These are phyloP conservation scores for Peucedramus taeniatus DNA, from an alignment of 2,113 vertebrate species.

Conservation along the genomic window DNA sequence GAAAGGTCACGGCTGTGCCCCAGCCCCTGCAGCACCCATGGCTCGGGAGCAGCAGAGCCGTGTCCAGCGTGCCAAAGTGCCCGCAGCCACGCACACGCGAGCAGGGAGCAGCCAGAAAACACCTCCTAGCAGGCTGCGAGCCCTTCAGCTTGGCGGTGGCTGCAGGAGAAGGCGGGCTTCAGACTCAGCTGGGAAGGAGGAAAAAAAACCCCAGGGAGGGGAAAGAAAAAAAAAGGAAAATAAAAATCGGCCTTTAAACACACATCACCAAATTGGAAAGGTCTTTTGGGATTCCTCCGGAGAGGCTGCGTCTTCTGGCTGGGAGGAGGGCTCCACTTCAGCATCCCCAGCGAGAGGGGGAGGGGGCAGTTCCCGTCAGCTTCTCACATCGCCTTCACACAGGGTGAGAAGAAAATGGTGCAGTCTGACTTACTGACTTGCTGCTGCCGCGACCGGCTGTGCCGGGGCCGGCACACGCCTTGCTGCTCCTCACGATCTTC, in stretches of 20 bases:
- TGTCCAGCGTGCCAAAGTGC: not conserved
- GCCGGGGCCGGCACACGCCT: slow-evolving; percentile 36
- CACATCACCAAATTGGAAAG: slow-evolving; percentile 52
- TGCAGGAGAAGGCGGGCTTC: slow-evolving; percentile 22
- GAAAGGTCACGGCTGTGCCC: slow-evolving; percentile 61
- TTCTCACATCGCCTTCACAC: slow-evolving; percentile 67
- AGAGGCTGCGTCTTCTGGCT: slow-evolving; percentile 60
- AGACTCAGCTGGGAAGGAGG: not conserved
- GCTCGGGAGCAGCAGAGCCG: not conserved
- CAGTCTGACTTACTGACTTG: slow-evolving; percentile 75
- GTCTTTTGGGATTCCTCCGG: slow-evolving; percentile 71
- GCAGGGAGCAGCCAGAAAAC: not conserved
- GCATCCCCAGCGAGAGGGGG: slow-evolving; percentile 22
- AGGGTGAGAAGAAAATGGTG: slow-evolving; percentile 80
- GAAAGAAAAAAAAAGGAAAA: not conserved
- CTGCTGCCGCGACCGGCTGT: slow-evolving; percentile 28
- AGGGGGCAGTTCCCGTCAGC: slow-evolving; percentile 41
- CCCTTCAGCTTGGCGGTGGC: slow-evolving; percentile 21
- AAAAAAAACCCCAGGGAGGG: not conserved
- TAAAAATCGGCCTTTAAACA: slow-evolving; percentile 44
- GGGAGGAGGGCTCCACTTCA: slow-evolving; percentile 69
- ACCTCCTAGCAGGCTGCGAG: not conserved
- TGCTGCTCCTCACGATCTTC: not conserved
- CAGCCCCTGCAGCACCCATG: slow-evolving; percentile 67
- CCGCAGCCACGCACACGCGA: not conserved